Percentiles rank a stretch among this genome's conserved stretches.
phyloP scores from a whole-genome alignment of 2,888 invertebrate species.

The Cotesia congregata region DNA sequence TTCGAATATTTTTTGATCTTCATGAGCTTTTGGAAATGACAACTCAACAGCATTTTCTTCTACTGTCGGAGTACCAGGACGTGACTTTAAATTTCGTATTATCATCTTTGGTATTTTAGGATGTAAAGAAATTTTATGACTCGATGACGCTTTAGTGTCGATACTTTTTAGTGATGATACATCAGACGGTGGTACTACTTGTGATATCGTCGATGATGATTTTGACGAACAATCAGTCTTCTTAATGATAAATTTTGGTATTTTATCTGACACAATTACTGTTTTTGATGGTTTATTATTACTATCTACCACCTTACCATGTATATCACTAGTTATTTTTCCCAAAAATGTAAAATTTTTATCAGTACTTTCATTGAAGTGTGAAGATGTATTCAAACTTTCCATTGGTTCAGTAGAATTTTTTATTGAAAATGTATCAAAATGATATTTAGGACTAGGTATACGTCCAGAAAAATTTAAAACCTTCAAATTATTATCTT shows the following conservation, averaged over 20 bases:
- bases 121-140: conserved; percentile 44
- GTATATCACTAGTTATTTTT: conserved; percentile 19
- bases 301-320: conserved; percentile 3
- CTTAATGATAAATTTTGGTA: conserved; percentile 61
- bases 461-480: conserved; percentile 24
- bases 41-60: conserved; percentile 42
- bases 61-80: conserved; percentile 63
- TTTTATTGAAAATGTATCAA: conserved; percentile 10
- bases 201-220: conserved; percentile 48
- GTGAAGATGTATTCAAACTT: background rate
- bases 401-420: background rate
- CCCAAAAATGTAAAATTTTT: conserved; percentile 29
- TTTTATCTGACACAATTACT: conserved; percentile 37
- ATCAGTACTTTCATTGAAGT: conserved; percentile 1
- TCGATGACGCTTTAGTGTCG: conserved; percentile 36
- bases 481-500: conserved; percentile 8
- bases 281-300: conserved; percentile 36
- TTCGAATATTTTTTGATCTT: conserved; percentile 46
- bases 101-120: conserved; percentile 69
- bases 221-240: conserved; percentile 56
- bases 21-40: conserved; percentile 42
- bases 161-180: conserved; percentile 27
- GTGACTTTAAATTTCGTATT: conserved; percentile 63
- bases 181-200: conserved; percentile 30
- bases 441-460: conserved; percentile 22